phyloP scores from a whole-genome alignment of 1,140 invertebrate genomes.

The Trichomalopsis sarcophagae region DNA sequence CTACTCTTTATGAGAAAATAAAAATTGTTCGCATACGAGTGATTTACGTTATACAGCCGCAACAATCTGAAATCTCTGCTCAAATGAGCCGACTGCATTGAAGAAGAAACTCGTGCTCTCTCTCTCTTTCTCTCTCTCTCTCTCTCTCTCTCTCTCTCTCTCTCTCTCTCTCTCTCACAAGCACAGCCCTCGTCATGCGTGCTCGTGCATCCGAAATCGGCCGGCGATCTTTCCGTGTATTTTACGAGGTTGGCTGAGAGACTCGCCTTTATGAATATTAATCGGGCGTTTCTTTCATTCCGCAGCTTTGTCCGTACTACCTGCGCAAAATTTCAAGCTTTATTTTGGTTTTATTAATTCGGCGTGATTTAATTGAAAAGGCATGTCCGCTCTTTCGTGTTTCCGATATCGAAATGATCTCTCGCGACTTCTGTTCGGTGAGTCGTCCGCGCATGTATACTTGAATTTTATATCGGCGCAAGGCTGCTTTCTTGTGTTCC shows the following conservation, averaged over 20 bases:
- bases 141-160: not conserved
- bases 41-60: not conserved
- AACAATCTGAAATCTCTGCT: not conserved
- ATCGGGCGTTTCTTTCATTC: constrained; percentile 32
- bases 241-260: constrained; percentile 37
- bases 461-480: not conserved
- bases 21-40: not conserved
- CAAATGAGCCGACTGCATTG: not conserved
- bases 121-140: not conserved
- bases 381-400: not conserved
- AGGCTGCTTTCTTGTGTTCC: not conserved
- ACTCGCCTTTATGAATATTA: constrained; percentile 53
- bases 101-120: constrained; percentile 1
- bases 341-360: no score
- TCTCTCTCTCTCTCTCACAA: no score
- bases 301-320: not conserved
- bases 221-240: constrained; percentile 41
- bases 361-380: not conserved
- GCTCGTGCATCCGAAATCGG: constrained; percentile 46
- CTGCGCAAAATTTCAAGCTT: not conserved
- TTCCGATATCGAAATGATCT: constrained; percentile 59
- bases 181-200: not conserved
- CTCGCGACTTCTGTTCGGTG: constrained; percentile 25
- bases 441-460: not conserved
- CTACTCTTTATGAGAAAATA: no score